Conservation (phyloP, 1,140 invertebrate species). For the Triops longicaudatus region DNA sequence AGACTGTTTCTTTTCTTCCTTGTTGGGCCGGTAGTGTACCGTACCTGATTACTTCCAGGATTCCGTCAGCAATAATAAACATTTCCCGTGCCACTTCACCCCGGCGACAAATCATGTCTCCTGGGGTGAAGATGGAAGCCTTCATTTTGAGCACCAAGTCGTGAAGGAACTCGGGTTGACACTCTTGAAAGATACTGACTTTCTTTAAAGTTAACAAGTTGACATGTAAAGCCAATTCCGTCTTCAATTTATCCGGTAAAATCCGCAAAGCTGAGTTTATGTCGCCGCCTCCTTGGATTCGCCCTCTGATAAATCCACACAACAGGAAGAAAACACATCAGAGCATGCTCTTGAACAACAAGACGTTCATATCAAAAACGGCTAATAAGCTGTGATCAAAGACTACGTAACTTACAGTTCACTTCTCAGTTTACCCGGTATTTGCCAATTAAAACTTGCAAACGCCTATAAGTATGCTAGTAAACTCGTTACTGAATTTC, state of each 20-base stretch:
- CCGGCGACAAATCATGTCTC: slow-evolving; percentile 89
- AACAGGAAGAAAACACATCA: not conserved
- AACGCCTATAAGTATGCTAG: no score
- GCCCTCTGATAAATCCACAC: slow-evolving; percentile 51
- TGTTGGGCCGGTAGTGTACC: not conserved
- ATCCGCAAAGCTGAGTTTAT: slow-evolving; percentile 88
- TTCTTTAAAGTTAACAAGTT: slow-evolving; percentile 92
- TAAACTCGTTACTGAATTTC: no score
- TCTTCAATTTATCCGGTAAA: slow-evolving; percentile 91
- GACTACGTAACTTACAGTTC: no score
- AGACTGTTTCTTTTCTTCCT: not conserved
- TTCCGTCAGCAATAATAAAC: slow-evolving; percentile 97
- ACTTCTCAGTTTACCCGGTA: no score
- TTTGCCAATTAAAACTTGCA: no score
- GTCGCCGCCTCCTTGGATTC: slow-evolving; percentile 89
- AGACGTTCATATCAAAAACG: no score
- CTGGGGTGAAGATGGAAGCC: slow-evolving; percentile 93
- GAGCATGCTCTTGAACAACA: no score
- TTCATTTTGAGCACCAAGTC: slow-evolving; percentile 96
- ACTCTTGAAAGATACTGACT: slow-evolving; percentile 85
- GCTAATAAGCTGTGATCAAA: no score
- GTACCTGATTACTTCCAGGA: slow-evolving; percentile 80
- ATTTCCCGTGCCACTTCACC: slow-evolving; percentile 92
- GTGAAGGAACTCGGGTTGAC: slow-evolving; percentile 92
- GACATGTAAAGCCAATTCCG: slow-evolving; percentile 89